Conservation (phyloP, 2,888 invertebrate species). For the Rhamphomyia laevipes region DNA sequence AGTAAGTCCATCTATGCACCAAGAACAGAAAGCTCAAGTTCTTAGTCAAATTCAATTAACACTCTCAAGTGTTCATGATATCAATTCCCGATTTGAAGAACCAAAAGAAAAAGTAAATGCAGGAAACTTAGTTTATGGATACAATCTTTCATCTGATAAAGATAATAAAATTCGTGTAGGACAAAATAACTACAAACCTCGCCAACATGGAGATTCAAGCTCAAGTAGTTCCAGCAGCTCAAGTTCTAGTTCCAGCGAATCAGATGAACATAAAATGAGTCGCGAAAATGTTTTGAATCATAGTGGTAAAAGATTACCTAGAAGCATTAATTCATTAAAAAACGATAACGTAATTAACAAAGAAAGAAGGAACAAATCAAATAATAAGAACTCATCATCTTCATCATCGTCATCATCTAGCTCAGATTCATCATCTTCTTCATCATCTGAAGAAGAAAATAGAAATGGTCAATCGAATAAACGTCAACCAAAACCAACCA, state of each 20-base stretch:
- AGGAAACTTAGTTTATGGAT: constrained; percentile 45
- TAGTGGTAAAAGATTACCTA: constrained; percentile 4
- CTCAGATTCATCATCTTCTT: constrained; percentile 10
- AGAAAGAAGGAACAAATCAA: background rate
- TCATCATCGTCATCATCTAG: constrained; percentile 11
- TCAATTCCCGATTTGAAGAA: background rate
- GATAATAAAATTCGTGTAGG: constrained; percentile 20
- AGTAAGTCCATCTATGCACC: constrained; percentile 46
- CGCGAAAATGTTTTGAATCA: background rate
- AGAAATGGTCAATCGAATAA: constrained; percentile 2
- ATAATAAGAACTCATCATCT: background rate
- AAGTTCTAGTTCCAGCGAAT: constrained; percentile 8
- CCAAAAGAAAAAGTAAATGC: constrained; percentile 28
- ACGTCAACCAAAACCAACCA: constrained; percentile 27
- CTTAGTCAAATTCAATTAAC: constrained; percentile 47
- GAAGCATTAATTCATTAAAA: constrained; percentile 1
- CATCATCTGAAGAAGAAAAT: constrained; percentile 15
- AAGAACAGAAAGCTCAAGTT: constrained; percentile 50
- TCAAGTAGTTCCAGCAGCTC: constrained; percentile 16
- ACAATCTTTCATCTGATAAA: constrained; percentile 31
- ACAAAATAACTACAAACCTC: constrained; percentile 4
- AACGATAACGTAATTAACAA: constrained; percentile 7
- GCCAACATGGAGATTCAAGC: constrained; percentile 2
- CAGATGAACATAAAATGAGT: background rate
- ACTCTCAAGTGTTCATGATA: constrained; percentile 26